Percentiles rank a stretch among this genome's conserved stretches.
Evolutionary conservation across 2,797 vertebrate species (phyloP).

Genomic region (Apogon talboti): DNA sequence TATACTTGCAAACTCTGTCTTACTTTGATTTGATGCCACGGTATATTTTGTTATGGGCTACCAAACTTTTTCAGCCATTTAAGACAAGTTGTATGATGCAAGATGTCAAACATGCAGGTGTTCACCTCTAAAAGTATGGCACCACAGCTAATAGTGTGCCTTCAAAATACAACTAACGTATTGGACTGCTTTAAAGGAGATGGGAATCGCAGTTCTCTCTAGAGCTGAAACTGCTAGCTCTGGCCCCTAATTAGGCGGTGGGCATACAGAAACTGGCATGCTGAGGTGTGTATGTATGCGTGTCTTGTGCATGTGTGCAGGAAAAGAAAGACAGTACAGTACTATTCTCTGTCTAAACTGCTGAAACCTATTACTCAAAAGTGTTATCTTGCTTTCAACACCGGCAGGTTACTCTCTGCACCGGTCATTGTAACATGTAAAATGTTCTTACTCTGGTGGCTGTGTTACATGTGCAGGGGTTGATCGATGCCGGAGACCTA

Average conservation of each 20-base stretch:
- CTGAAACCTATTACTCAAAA: conserved; percentile 76
- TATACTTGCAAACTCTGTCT: conserved; percentile 27
- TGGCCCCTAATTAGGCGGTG: conserved; percentile 82
- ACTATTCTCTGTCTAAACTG: conserved; percentile 68
- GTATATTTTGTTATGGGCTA: conserved; percentile 59
- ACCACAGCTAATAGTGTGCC: conserved; percentile 66
- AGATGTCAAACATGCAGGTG: conserved; percentile 76
- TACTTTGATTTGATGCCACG: conserved; percentile 63
- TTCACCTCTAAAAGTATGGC: conserved; percentile 67
- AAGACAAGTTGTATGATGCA: conserved; percentile 55
- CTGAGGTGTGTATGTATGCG: conserved; percentile 50
- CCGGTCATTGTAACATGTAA: conserved; percentile 53
- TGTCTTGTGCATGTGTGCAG: conserved; percentile 9
- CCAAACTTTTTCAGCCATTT: conserved; percentile 60
- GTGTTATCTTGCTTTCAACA: conserved; percentile 67
- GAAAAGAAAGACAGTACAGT: conserved; percentile 58
- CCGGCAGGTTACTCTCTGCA: conserved; percentile 59
- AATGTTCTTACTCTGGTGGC: conserved; percentile 23
- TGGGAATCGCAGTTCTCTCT: conserved; percentile 69
- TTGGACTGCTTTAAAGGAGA: conserved; percentile 76
- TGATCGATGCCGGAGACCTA: conserved; percentile 33
- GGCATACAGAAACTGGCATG: conserved; percentile 73
- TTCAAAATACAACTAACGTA: conserved; percentile 68
- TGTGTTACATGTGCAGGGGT: conserved; percentile 20
- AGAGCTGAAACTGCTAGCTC: conserved; percentile 76